Base-by-base conservation (phyloP, 2,797 vertebrate species). In the Gymnoscopelus microlampas region DNA sequence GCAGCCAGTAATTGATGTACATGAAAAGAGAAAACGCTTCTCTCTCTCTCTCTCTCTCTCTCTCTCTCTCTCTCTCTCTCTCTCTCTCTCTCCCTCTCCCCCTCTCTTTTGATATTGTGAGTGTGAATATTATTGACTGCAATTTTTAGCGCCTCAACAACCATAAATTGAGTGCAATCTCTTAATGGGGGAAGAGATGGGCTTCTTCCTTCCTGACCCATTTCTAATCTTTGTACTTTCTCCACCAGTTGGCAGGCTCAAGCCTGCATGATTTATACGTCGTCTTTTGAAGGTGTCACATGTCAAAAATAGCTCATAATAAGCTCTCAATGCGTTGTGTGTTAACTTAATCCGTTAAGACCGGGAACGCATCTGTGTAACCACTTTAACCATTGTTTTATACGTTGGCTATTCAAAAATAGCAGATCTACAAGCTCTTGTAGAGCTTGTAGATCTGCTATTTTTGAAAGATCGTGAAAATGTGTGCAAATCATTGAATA, bases 151-250 rank as follows among this genome's bases (percentile, higher is more conserved):
- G 88, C 68, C 74, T 82, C 26, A 73, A 86, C 74, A 88, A 83
- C 83, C 76, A 74, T 60, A 88, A 85, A 87, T 77, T 76, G 73
- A 82, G 79, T 77, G 66, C 29, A 4, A 56, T 58, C 75, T 88
- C 81, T 82, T 70, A 63, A 81, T 79, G 80, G 19, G 73, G 69
- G 82, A n/a, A n/a, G n/a, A 69, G 60, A 78, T 63, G 59, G 57
- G 50, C 67, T 68, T 70, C 60, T 58, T 84, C 74, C 63, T 82
- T 65, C 73, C 73, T 83, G 86, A 89, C 89, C 87, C 79, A 88
- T 83, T 91, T 91, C 78, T 74, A 71, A 67, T 88, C 70, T 79
- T 68, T 76, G 69, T 79, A 80, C 84, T 87, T 64, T 82, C 74
- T 76, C 71, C 61, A 70, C 63, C 19, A 68, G 68, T 67, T 70